Percentiles rank a stretch among this genome's conserved stretches.
These are phyloP conservation scores for Murina feae DNA, from an alignment of 2,113 vertebrate genomes.

Conservation along the genomic window DNA sequence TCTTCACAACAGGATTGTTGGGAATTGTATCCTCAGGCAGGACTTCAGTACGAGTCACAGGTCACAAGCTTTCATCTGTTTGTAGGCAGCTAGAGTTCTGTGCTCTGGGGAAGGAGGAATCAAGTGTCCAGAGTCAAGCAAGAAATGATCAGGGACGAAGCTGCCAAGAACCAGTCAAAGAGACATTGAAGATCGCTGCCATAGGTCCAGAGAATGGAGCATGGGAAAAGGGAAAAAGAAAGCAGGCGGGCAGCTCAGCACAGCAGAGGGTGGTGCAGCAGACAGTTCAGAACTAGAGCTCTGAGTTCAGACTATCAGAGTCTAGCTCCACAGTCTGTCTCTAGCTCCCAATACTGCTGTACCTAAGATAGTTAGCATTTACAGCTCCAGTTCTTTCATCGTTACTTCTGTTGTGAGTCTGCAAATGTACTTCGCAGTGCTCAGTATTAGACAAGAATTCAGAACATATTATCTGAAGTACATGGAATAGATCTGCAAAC, in stretches of 20 bases:
- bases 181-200: not conserved
- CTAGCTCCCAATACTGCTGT: accelerated
- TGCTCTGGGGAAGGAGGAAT: not conserved
- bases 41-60: not conserved
- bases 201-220: not conserved
- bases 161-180: not conserved
- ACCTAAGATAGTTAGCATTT: not conserved
- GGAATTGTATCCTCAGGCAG: not conserved
- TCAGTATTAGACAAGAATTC: not conserved
- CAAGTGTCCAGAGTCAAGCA: not conserved
- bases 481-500: not conserved
- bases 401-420: not conserved
- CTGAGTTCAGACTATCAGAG: not conserved
- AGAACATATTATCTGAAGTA: not conserved
- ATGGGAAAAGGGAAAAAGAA: not conserved
- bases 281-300: not conserved
- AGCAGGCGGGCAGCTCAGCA: not conserved
- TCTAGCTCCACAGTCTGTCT: not conserved
- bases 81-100: not conserved
- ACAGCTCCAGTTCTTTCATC: not conserved
- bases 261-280: not conserved
- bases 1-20: not conserved
- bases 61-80: not conserved
- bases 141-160: not conserved
- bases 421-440: not conserved